Conservation (phyloP, 2,797 vertebrate genomes). For the Rhinatrema bivittatum region DNA sequence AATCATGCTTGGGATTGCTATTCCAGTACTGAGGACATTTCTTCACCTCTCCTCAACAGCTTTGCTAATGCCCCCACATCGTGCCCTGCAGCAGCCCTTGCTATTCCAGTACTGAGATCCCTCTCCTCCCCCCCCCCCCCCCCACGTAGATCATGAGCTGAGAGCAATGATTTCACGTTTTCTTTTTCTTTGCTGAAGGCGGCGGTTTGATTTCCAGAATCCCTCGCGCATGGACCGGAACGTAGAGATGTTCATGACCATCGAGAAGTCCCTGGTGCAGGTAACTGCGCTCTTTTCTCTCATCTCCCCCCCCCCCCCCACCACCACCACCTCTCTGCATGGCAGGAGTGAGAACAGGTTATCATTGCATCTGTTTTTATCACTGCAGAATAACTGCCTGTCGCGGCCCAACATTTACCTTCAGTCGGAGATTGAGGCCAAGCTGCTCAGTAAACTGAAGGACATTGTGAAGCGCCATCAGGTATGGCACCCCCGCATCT, state of each 20-base stretch:
- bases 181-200: constrained; percentile 63
- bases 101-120: too few relatives aligned
- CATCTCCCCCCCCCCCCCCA: rapidly evolving
- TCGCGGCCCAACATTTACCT: constrained; percentile 88
- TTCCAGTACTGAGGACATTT: too few relatives aligned
- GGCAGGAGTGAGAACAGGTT: too few relatives aligned
- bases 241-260: constrained; percentile 98
- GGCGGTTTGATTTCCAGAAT: constrained; percentile 98
- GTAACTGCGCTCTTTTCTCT: too few relatives aligned
- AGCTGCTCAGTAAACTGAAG: constrained; percentile 89
- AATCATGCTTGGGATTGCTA: too few relatives aligned
- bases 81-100: too few relatives aligned
- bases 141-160: too few relatives aligned
- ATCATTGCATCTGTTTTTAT: neutral
- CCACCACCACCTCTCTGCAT: rapidly evolving
- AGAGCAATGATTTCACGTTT: too few relatives aligned
- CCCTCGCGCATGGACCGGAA: constrained; percentile 96
- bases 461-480: constrained; percentile 95
- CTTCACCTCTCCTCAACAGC: too few relatives aligned
- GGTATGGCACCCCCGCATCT: constrained; percentile 37
- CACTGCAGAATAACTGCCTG: constrained; percentile 86
- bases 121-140: too few relatives aligned
- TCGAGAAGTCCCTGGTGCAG: constrained; percentile 93
- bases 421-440: constrained; percentile 86
- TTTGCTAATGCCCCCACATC: too few relatives aligned